These are phyloP conservation scores for Emydoidea blandingii DNA, from an alignment of 2,797 vertebrate species.

Conservation along the genomic window DNA sequence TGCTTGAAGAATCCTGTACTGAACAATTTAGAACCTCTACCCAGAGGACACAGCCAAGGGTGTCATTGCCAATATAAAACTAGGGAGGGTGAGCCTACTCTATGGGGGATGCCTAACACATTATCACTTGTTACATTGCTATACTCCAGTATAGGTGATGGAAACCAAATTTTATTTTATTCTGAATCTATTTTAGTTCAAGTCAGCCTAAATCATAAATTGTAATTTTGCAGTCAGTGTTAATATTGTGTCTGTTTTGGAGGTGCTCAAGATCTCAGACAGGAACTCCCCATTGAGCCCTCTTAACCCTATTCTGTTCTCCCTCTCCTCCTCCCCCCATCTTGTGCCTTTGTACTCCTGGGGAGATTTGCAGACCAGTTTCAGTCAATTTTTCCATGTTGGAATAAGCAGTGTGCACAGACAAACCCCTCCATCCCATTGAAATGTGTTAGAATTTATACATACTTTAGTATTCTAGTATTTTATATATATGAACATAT, in stretches of 20 bases:
- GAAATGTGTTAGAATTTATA: not conserved
- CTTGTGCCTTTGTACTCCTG: not conserved
- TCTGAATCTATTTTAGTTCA: not conserved
- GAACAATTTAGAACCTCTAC: not conserved
- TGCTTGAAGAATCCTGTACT: not conserved
- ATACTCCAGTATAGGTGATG: not conserved
- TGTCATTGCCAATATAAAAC: not conserved
- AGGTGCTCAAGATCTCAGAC: not conserved
- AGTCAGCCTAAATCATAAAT: not conserved
- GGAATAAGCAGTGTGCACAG: not conserved
- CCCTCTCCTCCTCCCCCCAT: not conserved
- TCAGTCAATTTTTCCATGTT: not conserved
- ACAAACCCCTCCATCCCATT: not conserved
- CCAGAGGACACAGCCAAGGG: not conserved
- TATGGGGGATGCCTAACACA: not conserved
- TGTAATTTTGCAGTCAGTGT: not conserved
- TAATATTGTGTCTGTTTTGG: not conserved
- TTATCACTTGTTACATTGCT: not conserved
- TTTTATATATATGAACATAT: rapidly evolving
- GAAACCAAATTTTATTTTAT: not conserved
- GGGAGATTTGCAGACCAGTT: not conserved
- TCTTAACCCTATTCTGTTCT: not conserved
- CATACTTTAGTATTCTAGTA: not conserved
- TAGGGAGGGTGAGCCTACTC: not conserved
- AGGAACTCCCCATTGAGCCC: not conserved